Evolutionary conservation across 2,113 vertebrate species (phyloP).

Genomic region (Micromys minutus): DNA sequence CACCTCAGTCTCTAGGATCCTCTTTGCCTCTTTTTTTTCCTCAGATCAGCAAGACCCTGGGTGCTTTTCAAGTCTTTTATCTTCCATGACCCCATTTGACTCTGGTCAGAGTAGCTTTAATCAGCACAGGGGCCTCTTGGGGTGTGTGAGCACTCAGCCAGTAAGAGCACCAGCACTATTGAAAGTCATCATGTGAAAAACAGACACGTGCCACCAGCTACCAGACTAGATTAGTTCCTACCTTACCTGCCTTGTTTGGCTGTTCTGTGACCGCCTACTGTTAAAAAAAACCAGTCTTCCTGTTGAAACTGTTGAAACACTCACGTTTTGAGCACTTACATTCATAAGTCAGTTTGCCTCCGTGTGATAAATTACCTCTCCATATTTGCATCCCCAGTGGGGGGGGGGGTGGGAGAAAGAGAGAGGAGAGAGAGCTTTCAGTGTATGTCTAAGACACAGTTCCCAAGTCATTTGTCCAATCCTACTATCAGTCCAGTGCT

Average conservation of each 20-base stretch:
- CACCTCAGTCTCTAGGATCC: not conserved
- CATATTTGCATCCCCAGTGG: slow-evolving; percentile 18
- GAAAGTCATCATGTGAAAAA: slow-evolving; percentile 22
- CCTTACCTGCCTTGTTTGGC: not conserved
- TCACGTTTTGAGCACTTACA: slow-evolving; percentile 32
- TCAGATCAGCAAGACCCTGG: not conserved
- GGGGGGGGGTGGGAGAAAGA: too few species aligned
- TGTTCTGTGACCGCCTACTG: slow-evolving; percentile 29
- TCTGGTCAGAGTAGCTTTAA: not conserved
- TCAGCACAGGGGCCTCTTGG: not conserved
- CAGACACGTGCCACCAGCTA: not conserved
- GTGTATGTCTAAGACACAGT: slow-evolving; percentile 1
- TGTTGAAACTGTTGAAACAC: not conserved
- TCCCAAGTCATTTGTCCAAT: not conserved
- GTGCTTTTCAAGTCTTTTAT: not conserved
- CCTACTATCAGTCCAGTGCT: not conserved
- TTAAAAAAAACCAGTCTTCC: not conserved
- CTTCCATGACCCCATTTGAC: not conserved
- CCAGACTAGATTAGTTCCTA: not conserved
- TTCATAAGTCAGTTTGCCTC: not conserved
- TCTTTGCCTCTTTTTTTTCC: slow-evolving; percentile 18
- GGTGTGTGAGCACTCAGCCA: not conserved
- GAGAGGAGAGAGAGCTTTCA: not conserved
- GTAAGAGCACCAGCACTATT: not conserved
- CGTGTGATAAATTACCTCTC: not conserved